phyloP scores from a whole-genome alignment of 1,140 invertebrate species.

The Cheumatopsyche charites region DNA sequence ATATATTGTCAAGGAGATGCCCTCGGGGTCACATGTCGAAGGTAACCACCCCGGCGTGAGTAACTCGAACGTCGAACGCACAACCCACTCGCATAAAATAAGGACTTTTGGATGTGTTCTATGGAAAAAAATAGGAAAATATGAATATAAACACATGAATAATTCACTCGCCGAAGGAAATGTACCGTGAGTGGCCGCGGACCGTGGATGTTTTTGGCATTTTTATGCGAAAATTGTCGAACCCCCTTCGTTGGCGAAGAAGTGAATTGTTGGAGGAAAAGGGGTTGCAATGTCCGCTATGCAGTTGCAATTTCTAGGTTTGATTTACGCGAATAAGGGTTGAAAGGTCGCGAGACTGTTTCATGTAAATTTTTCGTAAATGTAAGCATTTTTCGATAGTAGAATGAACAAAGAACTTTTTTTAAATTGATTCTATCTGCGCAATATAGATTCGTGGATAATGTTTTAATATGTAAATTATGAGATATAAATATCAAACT shows the following conservation, averaged over 20 bases:
- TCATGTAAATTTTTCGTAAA: conserved; percentile 10
- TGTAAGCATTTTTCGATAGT: conserved; percentile 18
- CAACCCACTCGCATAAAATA: conserved; percentile 7
- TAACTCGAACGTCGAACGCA: conserved; percentile 6
- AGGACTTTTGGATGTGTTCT: background rate
- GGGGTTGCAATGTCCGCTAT: too few relatives aligned
- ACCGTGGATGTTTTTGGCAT: conserved; percentile 33
- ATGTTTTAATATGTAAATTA: too few relatives aligned
- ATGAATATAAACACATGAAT: conserved; percentile 34
- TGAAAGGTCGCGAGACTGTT: conserved; percentile 8
- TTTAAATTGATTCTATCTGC: too few relatives aligned
- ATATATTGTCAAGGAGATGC: background rate
- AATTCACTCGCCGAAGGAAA: conserved; percentile 30
- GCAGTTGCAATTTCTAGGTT: background rate
- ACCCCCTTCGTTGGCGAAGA: too few relatives aligned
- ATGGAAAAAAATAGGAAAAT: conserved; percentile 7
- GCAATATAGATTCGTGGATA: too few relatives aligned
- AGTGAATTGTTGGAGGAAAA: background rate
- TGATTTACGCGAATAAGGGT: conserved; percentile 31
- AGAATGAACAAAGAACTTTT: too few relatives aligned
- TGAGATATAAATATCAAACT: too few relatives aligned
- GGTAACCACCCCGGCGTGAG: conserved; percentile 33
- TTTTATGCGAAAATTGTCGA: conserved; percentile 33
- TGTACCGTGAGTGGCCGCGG: conserved; percentile 27
- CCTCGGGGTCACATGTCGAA: conserved; percentile 30